Conservation (phyloP, 2,888 invertebrate genomes). For the Xylophagus ater region DNA sequence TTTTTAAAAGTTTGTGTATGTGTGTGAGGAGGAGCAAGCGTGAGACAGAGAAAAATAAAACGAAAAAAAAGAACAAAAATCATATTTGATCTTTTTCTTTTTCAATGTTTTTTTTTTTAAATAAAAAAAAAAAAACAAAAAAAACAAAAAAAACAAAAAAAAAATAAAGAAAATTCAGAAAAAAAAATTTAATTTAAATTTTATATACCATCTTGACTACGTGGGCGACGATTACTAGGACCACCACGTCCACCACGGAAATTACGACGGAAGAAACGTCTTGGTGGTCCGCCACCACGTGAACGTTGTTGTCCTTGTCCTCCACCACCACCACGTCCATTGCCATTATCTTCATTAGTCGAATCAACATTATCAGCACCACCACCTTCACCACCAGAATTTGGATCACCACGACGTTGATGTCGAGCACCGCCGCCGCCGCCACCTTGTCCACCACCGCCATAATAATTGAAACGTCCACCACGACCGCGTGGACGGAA, state of each 20-base stretch:
- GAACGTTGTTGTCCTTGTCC: conserved; percentile 30
- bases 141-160: not conserved
- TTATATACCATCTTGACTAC: conserved; percentile 28
- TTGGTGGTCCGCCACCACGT: conserved; percentile 39
- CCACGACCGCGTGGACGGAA: conserved; percentile 20
- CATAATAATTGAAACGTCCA: conserved; percentile 29
- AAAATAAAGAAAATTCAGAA: not conserved
- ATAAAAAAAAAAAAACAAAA: not conserved
- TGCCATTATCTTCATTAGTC: conserved; percentile 31
- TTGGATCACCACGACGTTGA: conserved; percentile 31
- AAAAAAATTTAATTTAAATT: conserved; percentile 10
- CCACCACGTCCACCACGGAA: conserved; percentile 49
- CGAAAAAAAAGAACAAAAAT: not conserved
- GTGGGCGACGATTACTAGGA: conserved; percentile 25
- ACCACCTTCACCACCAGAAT: conserved; percentile 21
- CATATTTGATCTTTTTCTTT: too few species aligned
- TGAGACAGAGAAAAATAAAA: not conserved
- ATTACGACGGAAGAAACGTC: conserved; percentile 64
- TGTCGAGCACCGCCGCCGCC: conserved; percentile 34
- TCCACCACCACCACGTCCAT: conserved; percentile 40
- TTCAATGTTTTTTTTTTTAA: too few species aligned
- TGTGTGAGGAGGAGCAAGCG: conserved; percentile 3
- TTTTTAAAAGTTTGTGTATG: too few species aligned
- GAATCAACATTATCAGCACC: conserved; percentile 14
- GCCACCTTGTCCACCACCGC: not conserved